phyloP scores from a whole-genome alignment of 2,888 invertebrate species.

The Lithophane semibrunnea region DNA sequence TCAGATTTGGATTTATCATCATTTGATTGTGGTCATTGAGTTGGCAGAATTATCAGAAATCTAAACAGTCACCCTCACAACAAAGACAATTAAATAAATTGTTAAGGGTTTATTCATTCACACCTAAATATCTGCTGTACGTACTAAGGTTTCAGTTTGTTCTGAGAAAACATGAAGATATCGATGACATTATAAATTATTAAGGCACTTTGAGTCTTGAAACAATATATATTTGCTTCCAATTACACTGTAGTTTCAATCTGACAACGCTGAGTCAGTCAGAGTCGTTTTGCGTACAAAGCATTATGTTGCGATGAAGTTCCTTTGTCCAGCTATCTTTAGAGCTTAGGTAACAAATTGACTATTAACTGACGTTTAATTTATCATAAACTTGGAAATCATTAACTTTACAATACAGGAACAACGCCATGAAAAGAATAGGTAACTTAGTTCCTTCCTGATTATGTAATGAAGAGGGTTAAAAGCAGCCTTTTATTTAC shows the following conservation, averaged over 20 bases:
- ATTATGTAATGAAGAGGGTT: neutral
- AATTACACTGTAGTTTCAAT: constrained; percentile 10
- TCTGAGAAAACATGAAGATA: constrained; percentile 21
- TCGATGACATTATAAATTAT: constrained; percentile 3
- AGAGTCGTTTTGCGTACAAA: constrained; percentile 18
- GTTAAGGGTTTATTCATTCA: neutral
- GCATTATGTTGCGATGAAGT: neutral
- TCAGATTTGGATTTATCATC: neutral
- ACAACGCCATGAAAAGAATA: neutral
- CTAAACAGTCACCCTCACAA: neutral
- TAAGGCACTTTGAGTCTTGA: neutral
- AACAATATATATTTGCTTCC: constrained; percentile 22
- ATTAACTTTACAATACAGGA: constrained; percentile 8
- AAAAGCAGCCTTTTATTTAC: neutral
- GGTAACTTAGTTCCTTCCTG: constrained; percentile 25
- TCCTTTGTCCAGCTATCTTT: constrained; percentile 19
- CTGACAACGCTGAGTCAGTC: constrained; percentile 24
- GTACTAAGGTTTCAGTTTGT: neutral
- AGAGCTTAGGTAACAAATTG: constrained; percentile 7
- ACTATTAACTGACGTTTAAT: constrained; percentile 9
- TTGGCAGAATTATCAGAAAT: constrained; percentile 14
- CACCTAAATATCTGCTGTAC: neutral
- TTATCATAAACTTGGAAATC: constrained; percentile 20
- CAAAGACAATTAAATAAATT: constrained; percentile 6
- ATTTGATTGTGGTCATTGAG: neutral